phyloP scores from a whole-genome alignment of 2,113 vertebrate species.

The Propithecus coquereli region DNA sequence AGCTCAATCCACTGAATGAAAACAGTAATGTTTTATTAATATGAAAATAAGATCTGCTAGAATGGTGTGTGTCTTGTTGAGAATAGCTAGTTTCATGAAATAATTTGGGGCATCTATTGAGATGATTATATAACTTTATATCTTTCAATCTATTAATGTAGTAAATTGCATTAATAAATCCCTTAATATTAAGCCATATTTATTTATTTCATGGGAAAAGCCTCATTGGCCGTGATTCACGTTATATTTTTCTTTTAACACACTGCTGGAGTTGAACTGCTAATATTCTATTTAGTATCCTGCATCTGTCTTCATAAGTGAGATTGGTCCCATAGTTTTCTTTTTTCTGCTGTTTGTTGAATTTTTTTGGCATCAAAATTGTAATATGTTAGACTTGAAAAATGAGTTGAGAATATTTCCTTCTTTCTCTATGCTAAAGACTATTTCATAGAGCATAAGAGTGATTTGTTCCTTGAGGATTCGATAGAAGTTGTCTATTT shows the following conservation, averaged over 20 bases:
- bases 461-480: neutral
- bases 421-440: neutral
- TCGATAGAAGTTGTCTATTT: neutral
- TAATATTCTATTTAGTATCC: conserved; percentile 38
- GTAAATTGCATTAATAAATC: neutral
- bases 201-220: conserved; percentile 17
- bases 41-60: neutral
- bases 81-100: neutral
- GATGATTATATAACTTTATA: conserved; percentile 29
- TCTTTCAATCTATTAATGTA: neutral
- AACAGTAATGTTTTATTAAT: conserved; percentile 28
- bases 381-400: neutral
- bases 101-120: conserved; percentile 21
- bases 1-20: conserved; percentile 1
- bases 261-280: neutral
- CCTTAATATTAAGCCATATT: conserved; percentile 9
- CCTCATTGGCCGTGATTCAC: neutral
- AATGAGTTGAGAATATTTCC: neutral
- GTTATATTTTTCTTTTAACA: conserved; percentile 36
- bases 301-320: neutral
- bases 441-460: neutral
- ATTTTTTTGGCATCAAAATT: neutral
- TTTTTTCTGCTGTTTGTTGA: neutral
- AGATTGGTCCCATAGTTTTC: neutral
- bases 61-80: neutral